Evolutionary conservation across 2,113 vertebrate genomes (phyloP), one percentile per base, ranked within the genome.

Genomic region (Ammospiza nelsoni): DNA sequence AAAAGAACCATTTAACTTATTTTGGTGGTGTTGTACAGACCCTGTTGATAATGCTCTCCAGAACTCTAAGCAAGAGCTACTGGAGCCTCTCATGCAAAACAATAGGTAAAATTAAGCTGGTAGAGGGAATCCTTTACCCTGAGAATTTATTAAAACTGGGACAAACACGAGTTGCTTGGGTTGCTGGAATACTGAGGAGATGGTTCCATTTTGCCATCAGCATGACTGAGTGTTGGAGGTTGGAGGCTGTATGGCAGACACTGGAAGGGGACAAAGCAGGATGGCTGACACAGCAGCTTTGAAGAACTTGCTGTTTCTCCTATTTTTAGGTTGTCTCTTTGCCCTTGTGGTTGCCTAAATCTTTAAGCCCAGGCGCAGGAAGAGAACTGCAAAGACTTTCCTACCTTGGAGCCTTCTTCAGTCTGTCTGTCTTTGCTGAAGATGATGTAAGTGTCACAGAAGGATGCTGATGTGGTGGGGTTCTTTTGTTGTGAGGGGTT

Each of bases 371-470:
- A 14, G 99, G 98, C 55, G 98, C 98, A 28, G 99, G 99, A 93
- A 98, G 99, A 97, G 99, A 99, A 90, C 97, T 99, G 82, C 99
- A 99, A 97, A 98, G 99, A 96, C 98, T 99, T 12, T 99, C 99
- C 39, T 99, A 98, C 75, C 91, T 99, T 71, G 99, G 99, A 88
- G 97, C 98, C 44, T 99, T 99, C 97, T 99, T 99, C 90, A 99
- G 99, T 95, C 99, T 99, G 74, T 99, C 99, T 5, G 99, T 99
- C 87, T 99, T 99, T 91, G 99, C 99, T 35, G 99, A 99, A 93
- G 99, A 99, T 91, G 99, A 99, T n/a, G 99, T 99, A 95, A 99
- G 99, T 99, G 73, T 31, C 57, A 21, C 9, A 59, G 48, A 16
- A n/a, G 51, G 87, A 52, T 33, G 27, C 10, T 39, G 29, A 12